Evolutionary conservation across 2,797 vertebrate species (phyloP).

Genomic region (Nannoperca australis): DNA sequence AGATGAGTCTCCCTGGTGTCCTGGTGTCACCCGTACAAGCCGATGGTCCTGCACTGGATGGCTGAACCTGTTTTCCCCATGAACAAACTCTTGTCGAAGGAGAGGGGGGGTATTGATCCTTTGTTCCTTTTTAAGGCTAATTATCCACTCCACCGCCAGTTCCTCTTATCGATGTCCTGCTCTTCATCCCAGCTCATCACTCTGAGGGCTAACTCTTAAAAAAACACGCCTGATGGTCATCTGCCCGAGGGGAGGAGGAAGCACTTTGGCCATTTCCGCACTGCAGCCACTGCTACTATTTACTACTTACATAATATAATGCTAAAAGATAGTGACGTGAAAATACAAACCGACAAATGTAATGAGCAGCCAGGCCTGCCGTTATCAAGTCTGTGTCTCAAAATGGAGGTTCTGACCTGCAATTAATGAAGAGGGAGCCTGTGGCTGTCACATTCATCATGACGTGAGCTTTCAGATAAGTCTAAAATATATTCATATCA

Average conservation of each 20-base stretch:
- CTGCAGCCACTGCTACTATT: conserved; percentile 17
- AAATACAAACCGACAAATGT: conserved; percentile 33
- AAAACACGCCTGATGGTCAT: conserved; percentile 66
- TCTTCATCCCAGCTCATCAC: conserved; percentile 75
- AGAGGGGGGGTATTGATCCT: conserved; percentile 77
- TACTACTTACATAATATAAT: conserved; percentile 2
- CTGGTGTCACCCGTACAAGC: conserved; percentile 46
- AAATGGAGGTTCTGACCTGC: conserved; percentile 72
- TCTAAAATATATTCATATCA: conserved; percentile 46
- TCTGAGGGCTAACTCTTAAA: conserved; percentile 54
- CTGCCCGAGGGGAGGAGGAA: conserved; percentile 26
- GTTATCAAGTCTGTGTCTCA: conserved; percentile 54
- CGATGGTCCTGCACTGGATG: conserved; percentile 47
- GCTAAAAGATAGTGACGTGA: conserved; percentile 20
- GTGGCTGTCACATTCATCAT: conserved; percentile 56
- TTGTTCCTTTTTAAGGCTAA: conserved; percentile 83
- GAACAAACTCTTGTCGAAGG: conserved; percentile 68
- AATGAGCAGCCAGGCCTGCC: conserved; percentile 45
- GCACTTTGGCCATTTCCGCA: conserved; percentile 27
- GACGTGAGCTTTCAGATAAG: conserved; percentile 26
- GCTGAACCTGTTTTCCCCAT: conserved; percentile 64
- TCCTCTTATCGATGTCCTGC: conserved; percentile 81
- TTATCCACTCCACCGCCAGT: conserved; percentile 82
- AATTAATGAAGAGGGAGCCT: conserved; percentile 67
- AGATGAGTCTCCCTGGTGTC: conserved; percentile 51